Evolutionary conservation across 2,797 vertebrate genomes (phyloP).

Genomic region (Syndactyla subalaris): DNA sequence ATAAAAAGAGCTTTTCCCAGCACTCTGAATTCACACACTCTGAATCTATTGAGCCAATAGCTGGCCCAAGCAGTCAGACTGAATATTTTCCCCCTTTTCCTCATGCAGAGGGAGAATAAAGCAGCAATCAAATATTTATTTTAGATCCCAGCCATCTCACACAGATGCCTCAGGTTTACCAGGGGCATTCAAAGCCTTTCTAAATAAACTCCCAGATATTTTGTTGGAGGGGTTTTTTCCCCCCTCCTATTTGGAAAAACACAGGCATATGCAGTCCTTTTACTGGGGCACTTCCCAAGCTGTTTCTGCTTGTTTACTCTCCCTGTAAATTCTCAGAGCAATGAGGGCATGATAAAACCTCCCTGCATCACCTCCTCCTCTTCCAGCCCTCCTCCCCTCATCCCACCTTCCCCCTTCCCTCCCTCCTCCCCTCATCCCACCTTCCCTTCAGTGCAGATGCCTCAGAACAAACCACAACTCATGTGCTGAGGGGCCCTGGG

Average conservation of each 20-base stretch:
- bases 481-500: neutral
- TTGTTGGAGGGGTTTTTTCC: neutral
- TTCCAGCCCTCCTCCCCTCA: neutral
- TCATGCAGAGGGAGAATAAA: neutral
- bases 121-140: constrained; percentile 29
- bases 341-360: neutral
- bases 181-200: neutral
- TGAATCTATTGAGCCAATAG: neutral
- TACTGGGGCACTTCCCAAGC: neutral
- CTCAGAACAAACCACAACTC: neutral
- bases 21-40: neutral
- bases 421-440: neutral
- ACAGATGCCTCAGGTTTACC: neutral
- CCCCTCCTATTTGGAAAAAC: neutral
- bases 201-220: constrained; percentile 1
- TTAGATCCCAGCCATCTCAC: neutral
- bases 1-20: neutral
- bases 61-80: neutral
- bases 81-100: neutral
- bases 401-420: neutral
- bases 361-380: neutral
- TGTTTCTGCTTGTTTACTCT: neutral
- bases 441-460: neutral
- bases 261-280: neutral
- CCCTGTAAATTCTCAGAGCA: neutral